Evolutionary conservation across 2,888 invertebrate genomes (phyloP), one percentile per base, ranked within the genome.

Genomic region (Phaedon cochleariae): DNA sequence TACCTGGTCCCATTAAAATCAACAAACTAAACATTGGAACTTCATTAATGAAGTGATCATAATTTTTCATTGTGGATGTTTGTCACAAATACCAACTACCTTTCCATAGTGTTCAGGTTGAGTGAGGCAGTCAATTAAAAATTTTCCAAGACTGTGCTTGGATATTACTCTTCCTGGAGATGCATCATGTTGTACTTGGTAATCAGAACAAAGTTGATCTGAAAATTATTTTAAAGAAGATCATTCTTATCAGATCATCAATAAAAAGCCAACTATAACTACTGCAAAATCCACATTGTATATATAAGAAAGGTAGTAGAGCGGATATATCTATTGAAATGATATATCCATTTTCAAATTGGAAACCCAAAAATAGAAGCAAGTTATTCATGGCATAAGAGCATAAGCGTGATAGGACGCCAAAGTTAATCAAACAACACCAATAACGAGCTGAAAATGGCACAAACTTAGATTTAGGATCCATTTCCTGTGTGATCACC

Each of bases 121-220:
- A n/a, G 85, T 83, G 51, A 94, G 84, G 52, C 88, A 85, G 71
- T 93, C 90, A 0, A 95, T 87, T 64, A 95, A 85, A 82, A 95
- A 94, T 68, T 87, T 85, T 0, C 90, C 94, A 54, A 95, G 86
- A 81, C 93, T 93, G 79, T 87, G 85, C 78, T 94, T 95, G 12
- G 93, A 91, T 64, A 95, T 87, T 53, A 86, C 81, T 7, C 90
- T 92, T 0, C 92, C 90, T 0, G 90, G 74, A 17, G 70, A 87
- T 59, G 85, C 85, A 68, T 90, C 89, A 21, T 90, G 86, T 74
- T 88, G 86, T 1, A 92, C 84, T 46, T 85, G 84, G 70, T 90
- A 88, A 15, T 87, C 85, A 2, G 86, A 83, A 68, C 88, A 87
- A 0, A 91, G 90, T 71, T 89, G 88, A 78, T 92, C 92, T 90